Base-by-base conservation (phyloP, 2,113 vertebrate species). In the Scortum barcoo region DNA sequence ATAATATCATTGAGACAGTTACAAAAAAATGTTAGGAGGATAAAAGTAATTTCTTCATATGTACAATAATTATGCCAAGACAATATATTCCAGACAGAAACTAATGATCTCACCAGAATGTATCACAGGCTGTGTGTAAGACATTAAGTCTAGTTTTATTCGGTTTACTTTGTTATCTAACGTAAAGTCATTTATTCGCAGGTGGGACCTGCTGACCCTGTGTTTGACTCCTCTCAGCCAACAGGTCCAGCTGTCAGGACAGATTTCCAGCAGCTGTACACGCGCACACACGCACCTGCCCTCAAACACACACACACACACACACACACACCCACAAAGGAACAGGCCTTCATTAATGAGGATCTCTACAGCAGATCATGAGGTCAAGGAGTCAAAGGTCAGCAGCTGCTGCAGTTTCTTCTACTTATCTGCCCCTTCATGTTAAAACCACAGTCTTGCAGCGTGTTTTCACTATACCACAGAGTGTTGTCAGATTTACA, bases 321-420 rank as follows among this genome's bases (percentile, higher is more conserved):
- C 12, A 8, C 53, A 48, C 53, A 50, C 53, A 44, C 6, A n/a
- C 42, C 33, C 63, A 46, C 24, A 51, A 4, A 78, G 48, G 16
- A 78, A 74, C 44, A 4, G 42, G n/a, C 40, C 42, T 36, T 80
- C 58, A 54, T 73, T 73, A 76, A 87, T 42, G 36, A 76, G 74
- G 5, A 17, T 74, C 68, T 76, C 38, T 38, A 22, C 30, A 50
- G 28, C 36, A 26, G 26, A 76, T n/a, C 70, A 66, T 28, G n/a
- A 56, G 58, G 72, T 44, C 61, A 38, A 19, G 36, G 56, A 24
- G 78, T 82, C 75, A 79, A 72, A 86, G 54, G 79, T 54, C 81
- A 60, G 58, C 57, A 86, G 76, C 76, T 77, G 85, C 26, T 53
- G 26, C 38, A 19, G 42, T 46, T 69, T 58, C 54, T 61, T 68